Evolutionary conservation across 2,888 invertebrate species (phyloP), one percentile per base, ranked within the genome.

Genomic region (Nysson spinosus): DNA sequence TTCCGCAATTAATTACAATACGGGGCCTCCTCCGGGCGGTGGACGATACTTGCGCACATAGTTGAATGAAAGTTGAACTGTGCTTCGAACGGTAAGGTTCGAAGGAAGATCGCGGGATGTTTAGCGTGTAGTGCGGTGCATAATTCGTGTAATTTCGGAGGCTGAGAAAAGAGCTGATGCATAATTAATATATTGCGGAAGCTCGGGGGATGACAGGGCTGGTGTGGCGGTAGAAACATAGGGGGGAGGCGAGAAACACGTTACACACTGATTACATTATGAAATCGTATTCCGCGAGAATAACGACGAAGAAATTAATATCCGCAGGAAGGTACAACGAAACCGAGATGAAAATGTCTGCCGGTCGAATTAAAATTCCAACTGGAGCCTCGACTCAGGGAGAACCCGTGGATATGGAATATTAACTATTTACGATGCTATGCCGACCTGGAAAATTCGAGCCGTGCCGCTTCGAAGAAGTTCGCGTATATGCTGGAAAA

Each of bases 371-470:
- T 69, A 63, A 70, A 69, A 70, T 70, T 70, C 64, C 47, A 57
- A 34, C 35, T 24, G 52, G 46, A n/a, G n/a, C 40, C 22, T 39
- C 19, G 26, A n/a, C 17, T 7, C 35, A 19, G 6, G 3, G 20
- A 19, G 42, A 30, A 56, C 9, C 50, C 43, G 19, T 40, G 34
- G 50, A 56, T 50, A 50, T 20, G 56, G 42, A 56, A 58, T 72
- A 69, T 72, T 72, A 72, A 73, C 73, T 66, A 66, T 69, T 72
- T 73, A 66, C 54, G 43, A 24, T 43, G 40, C 54, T 47, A 61
- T 43, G 43, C 26, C 16, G n/a, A 4, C 24, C 20, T n/a, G 49
- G 39, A 57, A 66, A 63, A 39, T 56, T 56, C 52, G 49, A 61
- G 56, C 67, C 51, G 30, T 40, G 42, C 16, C 9, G 16, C 30